phyloP scores from a whole-genome alignment of 2,888 invertebrate species.

The Diplazon laetatorius region DNA sequence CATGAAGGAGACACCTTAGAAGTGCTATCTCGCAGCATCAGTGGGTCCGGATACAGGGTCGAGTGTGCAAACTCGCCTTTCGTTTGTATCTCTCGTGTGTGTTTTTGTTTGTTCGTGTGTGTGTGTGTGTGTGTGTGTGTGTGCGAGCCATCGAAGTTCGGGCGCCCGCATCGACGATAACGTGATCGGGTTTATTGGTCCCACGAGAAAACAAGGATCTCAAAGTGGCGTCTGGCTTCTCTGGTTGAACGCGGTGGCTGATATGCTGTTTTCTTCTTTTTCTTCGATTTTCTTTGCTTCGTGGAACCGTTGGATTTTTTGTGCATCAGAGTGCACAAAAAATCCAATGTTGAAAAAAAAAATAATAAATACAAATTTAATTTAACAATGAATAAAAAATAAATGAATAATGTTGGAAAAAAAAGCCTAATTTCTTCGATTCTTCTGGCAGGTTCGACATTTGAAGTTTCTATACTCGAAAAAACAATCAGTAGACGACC shows the following conservation, averaged over 20 bases:
- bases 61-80: slow-evolving; percentile 50
- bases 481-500: no score
- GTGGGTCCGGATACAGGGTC: slow-evolving; percentile 44
- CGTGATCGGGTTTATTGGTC: slow-evolving; percentile 61
- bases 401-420: no score
- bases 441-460: no score
- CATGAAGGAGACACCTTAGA: slow-evolving; percentile 22
- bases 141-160: slow-evolving; percentile 47
- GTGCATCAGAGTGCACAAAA: no score
- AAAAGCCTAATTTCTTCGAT: no score
- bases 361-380: no score
- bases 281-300: slow-evolving; percentile 27
- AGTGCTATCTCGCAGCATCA: neutral
- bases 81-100: slow-evolving; percentile 41
- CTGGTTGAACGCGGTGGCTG: neutral
- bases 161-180: slow-evolving; percentile 56
- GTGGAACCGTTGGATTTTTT: neutral
- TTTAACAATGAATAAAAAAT: no score
- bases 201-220: slow-evolving; percentile 43
- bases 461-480: no score
- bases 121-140: no score
- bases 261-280: slow-evolving; percentile 11
- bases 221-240: slow-evolving; percentile 48
- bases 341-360: no score
- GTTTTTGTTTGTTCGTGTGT: no score